Conservation (phyloP, 53 echinoderm and acorn worm species). For the Luidia sarsii region DNA sequence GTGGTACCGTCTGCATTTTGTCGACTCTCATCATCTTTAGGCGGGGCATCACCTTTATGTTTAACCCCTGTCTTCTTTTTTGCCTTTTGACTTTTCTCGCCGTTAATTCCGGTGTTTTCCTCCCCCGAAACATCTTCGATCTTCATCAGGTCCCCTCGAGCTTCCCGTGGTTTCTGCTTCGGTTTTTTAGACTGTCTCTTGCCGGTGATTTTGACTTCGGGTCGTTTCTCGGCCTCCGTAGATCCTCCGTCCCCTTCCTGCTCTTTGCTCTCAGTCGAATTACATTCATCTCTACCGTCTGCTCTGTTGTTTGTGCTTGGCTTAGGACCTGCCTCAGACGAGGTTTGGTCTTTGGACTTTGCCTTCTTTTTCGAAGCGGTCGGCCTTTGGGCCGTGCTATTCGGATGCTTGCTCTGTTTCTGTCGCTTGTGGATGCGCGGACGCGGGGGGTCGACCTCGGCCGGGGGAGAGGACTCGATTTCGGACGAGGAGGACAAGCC, state of each 20-base stretch:
- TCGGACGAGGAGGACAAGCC: constrained; percentile 32
- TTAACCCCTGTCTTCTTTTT: constrained; percentile 3
- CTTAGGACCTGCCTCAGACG: too few species aligned
- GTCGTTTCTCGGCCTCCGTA: not conserved
- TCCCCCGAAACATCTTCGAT: not conserved
- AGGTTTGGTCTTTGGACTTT: too few species aligned
- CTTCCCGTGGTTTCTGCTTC: not conserved
- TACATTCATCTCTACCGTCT: too few species aligned
- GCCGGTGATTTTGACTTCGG: not conserved
- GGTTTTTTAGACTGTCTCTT: constrained; percentile 12
- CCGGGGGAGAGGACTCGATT: not conserved
- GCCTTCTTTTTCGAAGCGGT: constrained; percentile 12
- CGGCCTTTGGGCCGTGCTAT: constrained; percentile 11
- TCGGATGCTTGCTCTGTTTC: constrained; percentile 8
- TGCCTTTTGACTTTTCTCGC: not conserved
- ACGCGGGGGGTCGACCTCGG: not conserved
- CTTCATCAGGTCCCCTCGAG: not conserved
- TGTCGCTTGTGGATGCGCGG: constrained; percentile 2
- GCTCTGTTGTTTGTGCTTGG: too few species aligned
- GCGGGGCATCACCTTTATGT: constrained; percentile 35
- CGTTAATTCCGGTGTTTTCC: not conserved
- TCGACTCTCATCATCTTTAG: not conserved
- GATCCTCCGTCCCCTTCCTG: too few species aligned
- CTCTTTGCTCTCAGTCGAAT: too few species aligned
- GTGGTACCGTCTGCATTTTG: not conserved